Conservation (phyloP, 2,797 vertebrate species). For the Uromys caudimaculatus region DNA sequence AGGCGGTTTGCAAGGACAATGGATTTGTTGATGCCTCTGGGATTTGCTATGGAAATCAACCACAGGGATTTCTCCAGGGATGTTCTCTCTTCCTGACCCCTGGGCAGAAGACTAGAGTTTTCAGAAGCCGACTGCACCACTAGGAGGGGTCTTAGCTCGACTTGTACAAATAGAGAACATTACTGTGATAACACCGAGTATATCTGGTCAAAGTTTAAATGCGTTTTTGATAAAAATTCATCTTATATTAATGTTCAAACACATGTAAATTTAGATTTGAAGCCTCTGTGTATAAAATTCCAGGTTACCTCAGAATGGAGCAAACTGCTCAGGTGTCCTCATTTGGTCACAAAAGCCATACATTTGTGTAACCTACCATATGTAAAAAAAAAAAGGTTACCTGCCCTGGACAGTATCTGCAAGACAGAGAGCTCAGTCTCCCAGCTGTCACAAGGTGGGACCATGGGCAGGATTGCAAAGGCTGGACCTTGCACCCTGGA, state of each 20-base stretch:
- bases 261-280: conserved; percentile 73
- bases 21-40: not conserved
- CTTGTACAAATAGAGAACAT: conserved; percentile 46
- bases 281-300: conserved; percentile 78
- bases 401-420: conserved; percentile 49
- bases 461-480: not conserved
- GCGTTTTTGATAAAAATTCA: conserved; percentile 79
- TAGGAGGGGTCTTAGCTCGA: not conserved
- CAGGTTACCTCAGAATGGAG: conserved; percentile 80
- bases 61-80: not conserved
- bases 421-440: conserved; percentile 28
- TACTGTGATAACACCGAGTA: conserved; percentile 70
- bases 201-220: conserved; percentile 77
- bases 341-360: conserved; percentile 42
- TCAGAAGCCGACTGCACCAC: not conserved
- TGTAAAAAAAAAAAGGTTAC: conserved; percentile 36
- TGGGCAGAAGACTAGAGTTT: conserved; percentile 41
- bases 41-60: not conserved
- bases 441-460: not conserved
- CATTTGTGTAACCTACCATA: not conserved
- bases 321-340: conserved; percentile 40
- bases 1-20: not conserved
- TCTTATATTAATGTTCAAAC: conserved; percentile 81
- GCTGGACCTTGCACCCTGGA: not conserved
- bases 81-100: not conserved